phyloP scores from a whole-genome alignment of 1,140 invertebrate species.

The Stenopsyche tienmushanensis region DNA sequence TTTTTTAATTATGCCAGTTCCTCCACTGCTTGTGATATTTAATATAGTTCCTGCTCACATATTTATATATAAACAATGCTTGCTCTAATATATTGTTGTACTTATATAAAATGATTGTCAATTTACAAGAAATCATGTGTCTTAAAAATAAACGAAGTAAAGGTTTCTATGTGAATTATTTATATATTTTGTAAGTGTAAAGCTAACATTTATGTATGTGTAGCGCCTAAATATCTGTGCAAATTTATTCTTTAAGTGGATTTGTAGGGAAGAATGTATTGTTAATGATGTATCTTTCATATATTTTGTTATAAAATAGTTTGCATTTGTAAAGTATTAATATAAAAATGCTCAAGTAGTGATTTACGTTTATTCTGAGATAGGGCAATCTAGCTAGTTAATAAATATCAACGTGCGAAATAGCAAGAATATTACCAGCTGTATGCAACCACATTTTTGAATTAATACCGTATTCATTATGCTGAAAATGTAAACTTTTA shows the following conservation, averaged over 20 bases:
- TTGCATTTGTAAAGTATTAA: constrained; percentile 1
- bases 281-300: not conserved
- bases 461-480: no score
- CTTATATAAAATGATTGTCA: not conserved
- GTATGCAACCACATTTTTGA: no score
- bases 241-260: no score
- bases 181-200: not conserved
- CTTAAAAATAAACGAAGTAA: not conserved
- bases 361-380: no score
- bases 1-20: not conserved
- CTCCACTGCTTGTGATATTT: not conserved
- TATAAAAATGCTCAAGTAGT: not conserved
- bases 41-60: not conserved
- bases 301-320: not conserved
- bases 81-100: not conserved
- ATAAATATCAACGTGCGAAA: no score
- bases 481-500: no score
- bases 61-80: no score
- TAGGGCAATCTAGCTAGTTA: no score
- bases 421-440: no score
- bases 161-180: not conserved
- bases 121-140: not conserved
- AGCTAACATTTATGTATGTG: not conserved
- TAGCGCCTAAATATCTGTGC: no score
- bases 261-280: no score